Base-by-base conservation (phyloP, 2,113 vertebrate species). In the Carettochelys insculpta region DNA sequence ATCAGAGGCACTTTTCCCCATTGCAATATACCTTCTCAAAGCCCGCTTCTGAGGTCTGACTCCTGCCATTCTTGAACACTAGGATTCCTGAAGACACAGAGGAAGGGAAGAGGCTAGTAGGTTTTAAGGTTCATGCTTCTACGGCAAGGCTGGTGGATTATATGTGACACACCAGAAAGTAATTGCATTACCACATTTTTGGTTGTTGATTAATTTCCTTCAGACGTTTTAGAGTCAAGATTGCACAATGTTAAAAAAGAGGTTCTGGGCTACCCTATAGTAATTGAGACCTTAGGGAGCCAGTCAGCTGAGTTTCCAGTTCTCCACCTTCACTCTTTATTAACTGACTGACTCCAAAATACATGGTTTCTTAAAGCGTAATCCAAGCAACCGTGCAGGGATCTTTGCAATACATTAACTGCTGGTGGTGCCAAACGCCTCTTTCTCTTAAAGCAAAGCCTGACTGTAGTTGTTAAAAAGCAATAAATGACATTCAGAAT, bases 121-220 rank as follows among this genome's bases (percentile, higher is more conserved):
- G 24, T 20, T 85, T 84, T 75, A 79, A 65, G 58, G 48, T 34
- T 43, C 78, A 5, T 87, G 31, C 89, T 91, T 96, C 87, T 90
- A 85, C 84, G 78, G 92, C 75, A 73, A 48, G 56, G 50, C 88
- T 95, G 50, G 93, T 90, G 89, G 90, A 51, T 94, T 92, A 86
- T 84, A 92, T 43, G 10, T 84, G 90, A 93, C 79, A 84, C 93
- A 77, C 53, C 87, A 89, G 71, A 84, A 91, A 95, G 90, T 92
- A 94, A 95, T 93, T 93, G 90, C 73, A 16, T 89, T 95, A 91
- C 95, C 96, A 96, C 10, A 96, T 96, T 91, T 91, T 86, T 79
- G 85, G 90, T 92, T 95, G 95, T 88, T 86, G 6, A 77, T 90
- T 95, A n/a, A n/a, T n/a, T n/a, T n/a, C n/a, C n/a, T n/a, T n/a